Evolutionary conservation across 2,113 vertebrate genomes (phyloP).

Genomic region (Rhegmatorhina hoffmannsi): DNA sequence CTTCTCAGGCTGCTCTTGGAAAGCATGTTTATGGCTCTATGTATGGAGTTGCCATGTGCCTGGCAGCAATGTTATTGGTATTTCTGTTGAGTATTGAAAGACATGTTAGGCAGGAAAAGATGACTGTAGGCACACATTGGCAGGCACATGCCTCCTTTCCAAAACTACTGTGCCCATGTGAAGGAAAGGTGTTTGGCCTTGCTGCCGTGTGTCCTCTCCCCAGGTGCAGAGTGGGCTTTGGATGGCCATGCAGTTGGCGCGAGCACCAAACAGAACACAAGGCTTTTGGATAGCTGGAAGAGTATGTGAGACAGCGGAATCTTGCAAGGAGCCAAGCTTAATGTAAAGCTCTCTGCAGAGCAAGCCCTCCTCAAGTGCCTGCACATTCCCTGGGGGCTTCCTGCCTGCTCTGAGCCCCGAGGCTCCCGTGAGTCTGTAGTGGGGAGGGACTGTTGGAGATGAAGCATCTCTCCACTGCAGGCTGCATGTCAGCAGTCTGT

Average conservation of each 20-base stretch:
- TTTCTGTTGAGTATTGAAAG: background rate
- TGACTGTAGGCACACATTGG: background rate
- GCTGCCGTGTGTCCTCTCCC: background rate
- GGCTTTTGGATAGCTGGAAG: background rate
- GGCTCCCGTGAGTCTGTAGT: background rate
- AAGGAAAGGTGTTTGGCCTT: background rate
- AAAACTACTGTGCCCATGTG: accelerated
- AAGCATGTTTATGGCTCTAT: background rate
- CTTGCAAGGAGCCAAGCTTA: background rate
- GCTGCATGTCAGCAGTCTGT: background rate
- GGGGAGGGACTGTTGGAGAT: background rate
- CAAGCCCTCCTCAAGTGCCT: background rate
- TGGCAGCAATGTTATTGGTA: background rate
- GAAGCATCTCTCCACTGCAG: background rate
- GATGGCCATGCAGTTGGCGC: accelerated
- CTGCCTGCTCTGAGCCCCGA: accelerated
- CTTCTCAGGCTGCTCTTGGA: background rate
- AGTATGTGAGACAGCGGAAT: background rate
- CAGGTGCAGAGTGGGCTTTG: accelerated
- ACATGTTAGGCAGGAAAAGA: background rate
- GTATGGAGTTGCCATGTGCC: background rate
- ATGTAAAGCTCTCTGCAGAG: background rate
- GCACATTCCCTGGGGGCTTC: background rate
- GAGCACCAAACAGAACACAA: accelerated
- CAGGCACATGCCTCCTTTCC: background rate